Evolutionary conservation across 2,797 vertebrate species (phyloP).

Genomic region (Podarcis siculus): DNA sequence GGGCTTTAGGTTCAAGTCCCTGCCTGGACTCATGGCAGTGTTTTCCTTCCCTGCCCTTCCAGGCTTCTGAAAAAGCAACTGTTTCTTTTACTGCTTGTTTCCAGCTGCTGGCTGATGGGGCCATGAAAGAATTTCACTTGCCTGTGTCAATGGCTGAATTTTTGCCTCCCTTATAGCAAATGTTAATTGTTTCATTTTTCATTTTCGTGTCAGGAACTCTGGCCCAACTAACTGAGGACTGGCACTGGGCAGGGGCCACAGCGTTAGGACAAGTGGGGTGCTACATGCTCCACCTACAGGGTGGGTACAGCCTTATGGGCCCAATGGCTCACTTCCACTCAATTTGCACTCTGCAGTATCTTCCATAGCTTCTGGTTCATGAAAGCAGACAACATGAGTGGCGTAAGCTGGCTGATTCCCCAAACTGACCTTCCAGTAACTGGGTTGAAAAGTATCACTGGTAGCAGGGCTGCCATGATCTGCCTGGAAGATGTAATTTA

Average conservation of each 20-base stretch:
- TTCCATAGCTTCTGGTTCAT: not conserved
- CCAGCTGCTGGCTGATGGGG: too few relatives aligned
- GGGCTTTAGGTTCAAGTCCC: not conserved
- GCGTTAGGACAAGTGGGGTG: not conserved
- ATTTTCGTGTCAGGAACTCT: not conserved
- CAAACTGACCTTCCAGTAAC: not conserved
- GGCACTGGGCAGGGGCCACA: not conserved
- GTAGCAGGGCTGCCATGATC: not conserved
- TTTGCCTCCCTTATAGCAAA: not conserved
- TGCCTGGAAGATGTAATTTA: not conserved
- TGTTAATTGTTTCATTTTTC: not conserved
- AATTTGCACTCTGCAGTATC: not conserved
- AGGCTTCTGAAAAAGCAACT: not conserved
- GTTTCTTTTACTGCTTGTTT: not conserved
- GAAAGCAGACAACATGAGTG: not conserved
- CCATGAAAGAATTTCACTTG: not conserved
- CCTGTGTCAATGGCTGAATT: not conserved
- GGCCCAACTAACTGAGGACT: not conserved
- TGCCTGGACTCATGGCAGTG: not conserved
- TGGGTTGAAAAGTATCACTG: not conserved
- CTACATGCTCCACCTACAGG: not conserved
- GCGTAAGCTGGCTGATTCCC: not conserved
- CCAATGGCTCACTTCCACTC: not conserved
- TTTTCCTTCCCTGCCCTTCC: not conserved
- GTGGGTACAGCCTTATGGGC: not conserved